A percentile compares a stretch with the other conserved stretches of the same genome.
Conservation (phyloP, 1,140 invertebrate genomes). For the Nasonia longicornis region DNA sequence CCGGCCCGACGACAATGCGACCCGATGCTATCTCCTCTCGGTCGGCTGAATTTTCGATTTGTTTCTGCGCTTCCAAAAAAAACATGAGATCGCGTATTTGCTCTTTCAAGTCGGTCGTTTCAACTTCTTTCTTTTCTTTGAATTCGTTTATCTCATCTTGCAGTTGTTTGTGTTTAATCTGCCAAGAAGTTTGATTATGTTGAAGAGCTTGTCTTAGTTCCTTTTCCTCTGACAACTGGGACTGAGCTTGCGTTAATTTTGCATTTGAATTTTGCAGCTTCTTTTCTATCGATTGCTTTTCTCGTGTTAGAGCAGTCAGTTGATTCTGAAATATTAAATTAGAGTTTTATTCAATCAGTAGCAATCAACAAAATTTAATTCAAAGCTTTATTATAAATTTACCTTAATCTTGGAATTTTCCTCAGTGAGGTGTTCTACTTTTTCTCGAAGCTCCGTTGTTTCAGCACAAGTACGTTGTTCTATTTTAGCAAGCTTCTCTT, state of each 20-base stretch:
- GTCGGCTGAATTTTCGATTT: conserved; percentile 73
- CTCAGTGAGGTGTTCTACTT: conserved; percentile 63
- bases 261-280: conserved; percentile 72
- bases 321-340: conserved; percentile 59
- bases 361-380: conserved; percentile 10
- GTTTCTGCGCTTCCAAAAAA: conserved; percentile 88
- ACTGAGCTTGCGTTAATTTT: conserved; percentile 73
- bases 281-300: conserved; percentile 78
- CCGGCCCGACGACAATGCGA: conserved; percentile 74
- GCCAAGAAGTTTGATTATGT: conserved; percentile 84
- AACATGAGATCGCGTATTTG: conserved; percentile 97
- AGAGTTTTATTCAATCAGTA: neutral
- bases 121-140: conserved; percentile 74
- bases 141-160: conserved; percentile 74
- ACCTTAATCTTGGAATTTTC: conserved; percentile 66
- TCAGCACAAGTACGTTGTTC: conserved; percentile 71
- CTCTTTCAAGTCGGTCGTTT: conserved; percentile 87
- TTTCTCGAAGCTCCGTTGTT: conserved; percentile 69
- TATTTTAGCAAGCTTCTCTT: conserved; percentile 81
- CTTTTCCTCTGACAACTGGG: conserved; percentile 83
- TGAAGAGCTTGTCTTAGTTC: conserved; percentile 81
- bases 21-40: conserved; percentile 80
- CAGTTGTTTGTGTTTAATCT: conserved; percentile 75
- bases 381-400: conserved; percentile 34
- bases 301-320: conserved; percentile 69